Evolutionary conservation across 2,113 vertebrate species (phyloP), one percentile per base, ranked within the genome.

Genomic region (Delphinapterus leucas): DNA sequence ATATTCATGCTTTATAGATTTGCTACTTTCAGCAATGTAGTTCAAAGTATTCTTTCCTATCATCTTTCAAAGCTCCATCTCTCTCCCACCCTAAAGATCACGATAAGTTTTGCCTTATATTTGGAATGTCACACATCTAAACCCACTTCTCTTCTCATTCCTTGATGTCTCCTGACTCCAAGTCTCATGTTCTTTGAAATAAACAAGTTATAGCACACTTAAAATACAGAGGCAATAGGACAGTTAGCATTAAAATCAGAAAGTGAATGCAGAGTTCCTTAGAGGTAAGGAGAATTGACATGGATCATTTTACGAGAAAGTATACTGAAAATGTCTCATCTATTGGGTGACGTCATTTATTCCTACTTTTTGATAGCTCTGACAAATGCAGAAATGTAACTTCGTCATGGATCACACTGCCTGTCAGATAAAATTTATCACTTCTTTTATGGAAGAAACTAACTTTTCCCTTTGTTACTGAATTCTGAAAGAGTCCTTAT

Each of bases 401-500:
- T 49, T 67, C 44, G 25, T 15, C 21, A 61, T 31, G 14, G 17
- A 73, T 79, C 61, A 65, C 26, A 53, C 8, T 81, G 73, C 58
- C 73, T 82, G 8, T n/a, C 12, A 61, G 60, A 88, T 63, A 25
- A 25, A 18, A 33, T 47, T 53, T 44, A 31, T 80, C 12, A 77
- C 31, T 41, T 89, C 60, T 58, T 60, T n/a, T 36, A 25, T 23
- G 38, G 44, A 87, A 33, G 63, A 90, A 47, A 70, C 38, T n/a
- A 8, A 8, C 17, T 83, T 41, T 70, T 41, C 20, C 61, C 38
- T 49, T 70, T 63, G 8, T 17, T 36, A 70, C 38, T 31, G 23
- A 25, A 31, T 90, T 90, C 86, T 76, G 36, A 80, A 94, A 82
- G 8, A 53, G 20, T 85, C 15, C 10, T 82, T 47, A 60, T 55